Conservation (phyloP, 2,888 invertebrate genomes). For the Dendrolimus houi region DNA sequence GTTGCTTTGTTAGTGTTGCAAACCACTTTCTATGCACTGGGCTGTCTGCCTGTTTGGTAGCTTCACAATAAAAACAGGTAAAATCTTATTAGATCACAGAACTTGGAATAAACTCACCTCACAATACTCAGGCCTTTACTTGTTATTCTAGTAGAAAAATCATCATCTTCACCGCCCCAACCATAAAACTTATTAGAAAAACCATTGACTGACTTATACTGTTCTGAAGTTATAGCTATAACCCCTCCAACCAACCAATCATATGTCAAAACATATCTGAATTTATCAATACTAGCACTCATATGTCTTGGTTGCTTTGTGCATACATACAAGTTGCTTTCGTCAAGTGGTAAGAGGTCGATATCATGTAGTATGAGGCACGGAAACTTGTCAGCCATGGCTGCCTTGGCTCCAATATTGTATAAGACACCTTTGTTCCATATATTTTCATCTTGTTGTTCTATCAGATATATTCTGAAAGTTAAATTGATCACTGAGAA, state of each 20-base stretch:
- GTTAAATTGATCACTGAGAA: neutral
- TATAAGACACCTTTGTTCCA: conserved; percentile 93
- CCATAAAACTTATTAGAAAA: conserved; percentile 56
- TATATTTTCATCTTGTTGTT: conserved; percentile 84
- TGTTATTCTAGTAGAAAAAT: conserved; percentile 39
- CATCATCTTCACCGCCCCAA: conserved; percentile 71
- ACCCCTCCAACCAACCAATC: conserved; percentile 49
- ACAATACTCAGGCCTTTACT: conserved; percentile 31
- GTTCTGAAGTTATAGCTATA: conserved; percentile 45
- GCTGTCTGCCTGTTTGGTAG: too few relatives aligned
- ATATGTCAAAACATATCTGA: conserved; percentile 50
- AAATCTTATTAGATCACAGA: neutral
- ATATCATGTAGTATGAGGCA: conserved; percentile 95
- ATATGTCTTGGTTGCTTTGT: conserved; percentile 87
- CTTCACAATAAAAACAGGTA: too few relatives aligned
- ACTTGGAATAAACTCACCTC: conserved; percentile 32
- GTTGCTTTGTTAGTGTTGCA: too few relatives aligned
- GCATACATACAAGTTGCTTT: conserved; percentile 89
- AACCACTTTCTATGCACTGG: too few relatives aligned
- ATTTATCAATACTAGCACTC: conserved; percentile 90
- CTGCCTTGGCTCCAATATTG: conserved; percentile 89
- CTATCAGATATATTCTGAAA: conserved; percentile 85
- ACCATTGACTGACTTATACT: conserved; percentile 45
- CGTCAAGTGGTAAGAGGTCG: conserved; percentile 89
- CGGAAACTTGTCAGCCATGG: conserved; percentile 81